Evolutionary conservation across 2,888 invertebrate species (phyloP).

Genomic region (Cantharis flavilabris): DNA sequence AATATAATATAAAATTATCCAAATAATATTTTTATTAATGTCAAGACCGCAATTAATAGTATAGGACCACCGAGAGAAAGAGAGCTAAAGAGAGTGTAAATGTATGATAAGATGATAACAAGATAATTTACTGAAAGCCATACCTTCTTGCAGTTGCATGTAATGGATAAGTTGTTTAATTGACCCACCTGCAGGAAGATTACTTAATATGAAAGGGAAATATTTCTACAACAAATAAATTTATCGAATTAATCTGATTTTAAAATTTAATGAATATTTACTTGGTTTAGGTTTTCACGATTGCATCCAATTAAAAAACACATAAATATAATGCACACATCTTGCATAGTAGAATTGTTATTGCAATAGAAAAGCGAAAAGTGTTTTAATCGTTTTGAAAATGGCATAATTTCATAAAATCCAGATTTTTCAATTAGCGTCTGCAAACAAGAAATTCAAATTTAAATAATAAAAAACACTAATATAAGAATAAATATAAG

Average conservation of each 20-base stretch:
- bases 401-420: background rate
- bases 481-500: too few species aligned
- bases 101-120: too few species aligned
- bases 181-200: conserved; percentile 4
- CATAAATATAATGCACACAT: background rate
- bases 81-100: too few species aligned
- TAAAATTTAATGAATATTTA: background rate
- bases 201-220: background rate
- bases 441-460: background rate
- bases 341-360: background rate
- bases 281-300: background rate
- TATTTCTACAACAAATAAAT: conserved; percentile 8
- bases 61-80: too few species aligned
- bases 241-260: background rate
- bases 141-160: background rate
- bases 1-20: too few species aligned
- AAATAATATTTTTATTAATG: too few species aligned
- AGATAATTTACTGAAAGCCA: background rate
- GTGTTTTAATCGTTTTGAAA: background rate
- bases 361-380: background rate
- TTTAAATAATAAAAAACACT: background rate
- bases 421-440: background rate
- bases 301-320: background rate
- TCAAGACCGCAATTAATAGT: too few species aligned
- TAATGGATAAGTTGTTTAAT: background rate